Evolutionary conservation across 2,888 invertebrate genomes (phyloP), one percentile per base, ranked within the genome.

Genomic region (Cephus sareptanus): DNA sequence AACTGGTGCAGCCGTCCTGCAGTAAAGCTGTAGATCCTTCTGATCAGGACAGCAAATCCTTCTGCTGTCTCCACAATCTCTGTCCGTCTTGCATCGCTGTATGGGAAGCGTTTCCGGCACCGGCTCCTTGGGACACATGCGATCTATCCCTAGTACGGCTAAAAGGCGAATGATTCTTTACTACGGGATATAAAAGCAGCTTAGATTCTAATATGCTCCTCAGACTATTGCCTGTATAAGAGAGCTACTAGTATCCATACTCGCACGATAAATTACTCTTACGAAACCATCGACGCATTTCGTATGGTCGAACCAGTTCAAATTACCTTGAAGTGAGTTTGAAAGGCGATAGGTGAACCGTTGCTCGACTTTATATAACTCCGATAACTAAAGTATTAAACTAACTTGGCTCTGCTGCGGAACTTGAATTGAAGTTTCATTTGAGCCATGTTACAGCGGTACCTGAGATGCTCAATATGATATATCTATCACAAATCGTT

Each of bases 11-110:
- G 95, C 94, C 6, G 95, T 95, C 83, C 96, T 93, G 89, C 96
- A 96, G 89, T 95, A 96, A 83, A 94, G 94, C 76, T 94, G 73
- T 30, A 77, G 70, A 56, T 94, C 3, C 91, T 91, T 83, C 93
- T 94, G 85, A 89, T 96, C 96, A 0, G 95, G 95, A 83, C 96
- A 96, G 90, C 96, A 96, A 79, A 96, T 94, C 35, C 96, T 92
- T 23, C 96, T 95, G 12, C 78, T 74, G 73, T 75, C 77, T 93
- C 95, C 94, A 90, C 96, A 96, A 86, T 96, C 96, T 30, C 93
- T 91, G 87, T 96, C 96, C 0, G 92, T 92, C 83, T 93, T 92
- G 87, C 96, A 96, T 79, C 94, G 93, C 89, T 95, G 94, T 30
- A 96, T 93, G 79, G 95, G 95, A 89, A 95, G 93, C 15, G 95